Percentiles rank a stretch among this genome's conserved stretches.
phyloP scores from a whole-genome alignment of 2,888 invertebrate genomes.

The Nomada fabriciana region DNA sequence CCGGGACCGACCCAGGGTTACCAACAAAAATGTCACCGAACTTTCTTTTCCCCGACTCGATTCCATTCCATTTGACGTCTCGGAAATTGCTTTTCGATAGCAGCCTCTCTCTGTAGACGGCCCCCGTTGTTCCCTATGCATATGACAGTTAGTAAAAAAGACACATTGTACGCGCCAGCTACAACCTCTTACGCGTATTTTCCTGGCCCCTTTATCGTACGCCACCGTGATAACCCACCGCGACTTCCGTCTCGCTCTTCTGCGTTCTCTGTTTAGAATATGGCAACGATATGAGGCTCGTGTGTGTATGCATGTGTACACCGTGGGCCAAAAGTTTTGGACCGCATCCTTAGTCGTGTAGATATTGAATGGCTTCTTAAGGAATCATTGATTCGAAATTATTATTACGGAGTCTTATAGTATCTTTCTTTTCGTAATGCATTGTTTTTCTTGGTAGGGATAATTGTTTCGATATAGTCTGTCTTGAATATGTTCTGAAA shows the following conservation, averaged over 20 bases:
- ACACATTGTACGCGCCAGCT: constrained; percentile 56
- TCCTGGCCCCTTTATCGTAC: constrained; percentile 13
- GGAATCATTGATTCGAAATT: too few relatives aligned
- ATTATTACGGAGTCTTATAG: too few relatives aligned
- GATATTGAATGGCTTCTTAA: too few relatives aligned
- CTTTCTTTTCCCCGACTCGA: constrained; percentile 63
- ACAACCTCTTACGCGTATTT: constrained; percentile 53
- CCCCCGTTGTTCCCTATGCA: constrained; percentile 73
- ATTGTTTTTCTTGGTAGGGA: too few relatives aligned
- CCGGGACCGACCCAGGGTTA: constrained; percentile 41
- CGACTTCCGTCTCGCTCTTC: constrained; percentile 3
- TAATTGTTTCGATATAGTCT: too few relatives aligned
- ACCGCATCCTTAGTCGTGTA: too few relatives aligned
- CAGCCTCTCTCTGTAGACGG: constrained; percentile 61
- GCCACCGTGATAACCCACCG: constrained; percentile 31
- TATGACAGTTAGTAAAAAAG: constrained; percentile 70
- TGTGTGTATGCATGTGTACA: background rate
- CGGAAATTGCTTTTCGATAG: constrained; percentile 78
- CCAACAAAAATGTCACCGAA: constrained; percentile 65
- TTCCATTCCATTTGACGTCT: constrained; percentile 73
- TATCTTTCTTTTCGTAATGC: too few relatives aligned
- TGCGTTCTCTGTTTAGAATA: background rate
- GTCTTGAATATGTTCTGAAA: too few relatives aligned
- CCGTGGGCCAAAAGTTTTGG: too few relatives aligned
- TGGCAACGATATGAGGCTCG: background rate